Evolutionary conservation across 2,113 vertebrate species (phyloP), one percentile per base, ranked within the genome.

Genomic region (Mohoua ochrocephala): DNA sequence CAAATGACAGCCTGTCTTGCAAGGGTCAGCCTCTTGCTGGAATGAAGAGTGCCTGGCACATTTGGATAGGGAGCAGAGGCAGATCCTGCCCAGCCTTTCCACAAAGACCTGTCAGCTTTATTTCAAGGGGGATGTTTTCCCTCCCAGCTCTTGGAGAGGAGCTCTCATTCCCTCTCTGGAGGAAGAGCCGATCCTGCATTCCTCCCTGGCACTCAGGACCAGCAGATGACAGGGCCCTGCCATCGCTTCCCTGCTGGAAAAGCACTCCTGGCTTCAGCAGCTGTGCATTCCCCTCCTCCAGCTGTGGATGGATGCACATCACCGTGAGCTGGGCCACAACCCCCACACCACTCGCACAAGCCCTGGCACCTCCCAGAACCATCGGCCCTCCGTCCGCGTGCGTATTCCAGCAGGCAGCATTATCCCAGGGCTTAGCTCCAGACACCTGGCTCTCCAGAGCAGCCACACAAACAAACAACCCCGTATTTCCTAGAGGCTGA

Each of bases 1-100:
- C 67, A 94, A 95, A 96, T 86, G 78, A 37, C 79, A 96, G 82
- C 84, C 71, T 74, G 53, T 44, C 84, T 52, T 91, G 84, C 93
- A 65, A 85, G 84, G 67, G 68, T 67, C 67, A 86, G 85, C 84
- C 71, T 86, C 42, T 18, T n/a, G 44, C 81, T 89, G 73, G 45
- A 35, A 54, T 28, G 63, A 70, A 73, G 54, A 69, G 54, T 41
- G 53, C 81, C 61, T 8, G 59, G 23, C 61, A n/a, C 45, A 35
- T 50, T 54, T 73, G 85, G 71, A 17, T 42, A 59, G 19, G 54
- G 75, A 87, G 70, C 61, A 85, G 65, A n/a, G 13, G 19, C 60
- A 56, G 49, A 30, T 64, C 60, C 68, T 91, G 76, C 44, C 44
- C 50, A 73, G 69, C 76, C 45, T 37, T 78, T 30, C 52, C 91